phyloP scores from a whole-genome alignment of 2,888 invertebrate genomes.

The Oscheius onirici region DNA sequence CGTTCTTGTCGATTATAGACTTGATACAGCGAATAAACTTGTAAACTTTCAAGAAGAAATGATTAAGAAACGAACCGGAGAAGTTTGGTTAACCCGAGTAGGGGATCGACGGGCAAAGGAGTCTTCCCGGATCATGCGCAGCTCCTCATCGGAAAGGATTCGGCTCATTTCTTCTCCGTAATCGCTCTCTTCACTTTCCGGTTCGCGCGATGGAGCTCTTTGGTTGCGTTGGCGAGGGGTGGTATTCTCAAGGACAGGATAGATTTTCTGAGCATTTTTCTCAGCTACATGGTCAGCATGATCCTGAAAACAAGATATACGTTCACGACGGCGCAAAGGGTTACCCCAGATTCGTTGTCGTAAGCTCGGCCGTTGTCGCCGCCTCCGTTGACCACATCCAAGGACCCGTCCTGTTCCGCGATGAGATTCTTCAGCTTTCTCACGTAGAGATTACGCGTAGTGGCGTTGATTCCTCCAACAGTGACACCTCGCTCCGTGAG shows the following conservation, averaged over 20 bases:
- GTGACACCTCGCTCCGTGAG: slow-evolving; percentile 6
- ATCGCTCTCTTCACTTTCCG: slow-evolving; percentile 8
- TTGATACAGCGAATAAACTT: too few relatives aligned
- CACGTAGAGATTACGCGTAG: slow-evolving; percentile 7
- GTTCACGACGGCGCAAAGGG: not conserved
- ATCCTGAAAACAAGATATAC: not conserved
- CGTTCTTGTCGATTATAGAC: too few relatives aligned
- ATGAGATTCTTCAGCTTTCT: slow-evolving; percentile 17
- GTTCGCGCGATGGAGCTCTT: not conserved
- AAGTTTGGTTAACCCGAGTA: not conserved
- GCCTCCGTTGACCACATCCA: not conserved
- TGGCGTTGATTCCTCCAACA: slow-evolving; percentile 9
- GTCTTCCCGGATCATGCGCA: not conserved
- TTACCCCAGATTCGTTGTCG: not conserved
- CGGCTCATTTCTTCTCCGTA: slow-evolving; percentile 13
- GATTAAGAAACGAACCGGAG: not conserved
- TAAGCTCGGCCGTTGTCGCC: not conserved
- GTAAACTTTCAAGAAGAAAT: too few relatives aligned
- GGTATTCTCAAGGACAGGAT: not conserved
- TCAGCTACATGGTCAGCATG: not conserved
- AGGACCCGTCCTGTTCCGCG: not conserved
- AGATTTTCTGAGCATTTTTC: not conserved
- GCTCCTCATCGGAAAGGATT: slow-evolving; percentile 12
- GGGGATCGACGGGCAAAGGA: slow-evolving; percentile 5
- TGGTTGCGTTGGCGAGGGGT: not conserved